phyloP scores from a whole-genome alignment of 2,888 invertebrate species.

The Adelognathus sp. region DNA sequence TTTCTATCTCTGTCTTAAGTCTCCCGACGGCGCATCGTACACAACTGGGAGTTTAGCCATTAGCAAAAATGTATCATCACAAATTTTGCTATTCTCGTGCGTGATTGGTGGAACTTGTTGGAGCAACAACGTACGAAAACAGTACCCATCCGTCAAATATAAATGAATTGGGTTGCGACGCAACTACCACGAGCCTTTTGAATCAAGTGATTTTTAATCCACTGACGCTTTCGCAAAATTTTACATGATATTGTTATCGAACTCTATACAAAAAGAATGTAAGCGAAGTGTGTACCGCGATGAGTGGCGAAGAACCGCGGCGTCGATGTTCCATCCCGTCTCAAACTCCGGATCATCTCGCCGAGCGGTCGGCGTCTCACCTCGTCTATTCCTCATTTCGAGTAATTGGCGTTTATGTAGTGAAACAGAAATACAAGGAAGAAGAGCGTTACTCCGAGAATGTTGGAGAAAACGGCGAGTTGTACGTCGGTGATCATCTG shows the following conservation, averaged over 20 bases:
- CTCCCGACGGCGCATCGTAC: no score
- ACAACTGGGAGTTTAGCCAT: no score
- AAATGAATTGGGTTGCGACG: no score
- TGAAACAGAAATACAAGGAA: conserved; percentile 97
- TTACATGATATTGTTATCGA: background rate
- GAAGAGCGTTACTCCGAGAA: conserved; percentile 95
- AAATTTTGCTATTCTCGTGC: no score
- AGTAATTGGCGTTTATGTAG: conserved; percentile 94
- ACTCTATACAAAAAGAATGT: background rate
- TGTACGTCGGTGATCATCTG: conserved; percentile 98
- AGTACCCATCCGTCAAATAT: no score
- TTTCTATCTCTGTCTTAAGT: no score
- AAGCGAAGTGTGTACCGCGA: background rate
- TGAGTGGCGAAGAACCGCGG: no score
- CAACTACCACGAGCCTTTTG: background rate
- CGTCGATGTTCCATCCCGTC: no score
- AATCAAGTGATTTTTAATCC: background rate
- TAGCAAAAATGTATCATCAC: background rate
- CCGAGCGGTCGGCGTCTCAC: no score
- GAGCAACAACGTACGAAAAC: no score
- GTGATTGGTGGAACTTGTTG: no score
- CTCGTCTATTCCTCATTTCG: conserved; percentile 81
- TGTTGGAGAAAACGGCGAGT: conserved; percentile 97
- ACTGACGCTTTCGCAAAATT: background rate
- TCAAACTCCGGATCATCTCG: no score